Percentiles rank a stretch among this genome's conserved stretches.
Evolutionary conservation across 1,140 invertebrate species (phyloP).

Genomic region (Homalodisca vitripennis): DNA sequence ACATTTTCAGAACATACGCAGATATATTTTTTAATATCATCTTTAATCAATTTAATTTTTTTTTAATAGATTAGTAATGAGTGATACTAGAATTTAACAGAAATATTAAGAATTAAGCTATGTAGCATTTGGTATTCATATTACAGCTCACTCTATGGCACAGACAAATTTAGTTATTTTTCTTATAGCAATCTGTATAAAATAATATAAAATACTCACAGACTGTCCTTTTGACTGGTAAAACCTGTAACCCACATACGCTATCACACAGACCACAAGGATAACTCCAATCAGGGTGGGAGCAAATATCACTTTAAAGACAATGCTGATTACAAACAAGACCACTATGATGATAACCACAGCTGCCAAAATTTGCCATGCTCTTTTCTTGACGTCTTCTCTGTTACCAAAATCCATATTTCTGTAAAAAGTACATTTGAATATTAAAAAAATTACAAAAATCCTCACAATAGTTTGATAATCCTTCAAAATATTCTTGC

Average conservation of each 20-base stretch:
- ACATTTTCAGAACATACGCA: no score
- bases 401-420: neutral
- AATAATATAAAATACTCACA: no score
- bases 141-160: no score
- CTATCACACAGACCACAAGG: constrained; percentile 1
- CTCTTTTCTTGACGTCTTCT: neutral
- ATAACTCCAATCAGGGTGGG: constrained; percentile 8
- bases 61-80: no score
- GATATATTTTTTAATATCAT: no score
- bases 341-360: constrained; percentile 1
- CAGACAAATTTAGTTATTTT: no score
- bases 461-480: neutral
- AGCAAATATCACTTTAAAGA: neutral
- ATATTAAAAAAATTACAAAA: neutral
- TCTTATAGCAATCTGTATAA: no score
- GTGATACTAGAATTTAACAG: no score
- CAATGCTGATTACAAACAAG: neutral
- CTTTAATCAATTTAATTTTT: no score
- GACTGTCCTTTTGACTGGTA: constrained; percentile 3
- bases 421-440: neutral
- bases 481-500: no score
- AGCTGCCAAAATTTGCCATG: neutral
- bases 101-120: no score
- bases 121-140: no score
- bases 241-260: constrained; percentile 5